Conservation (phyloP, 1,140 invertebrate genomes). For the Caenorhabditis briggsae region DNA sequence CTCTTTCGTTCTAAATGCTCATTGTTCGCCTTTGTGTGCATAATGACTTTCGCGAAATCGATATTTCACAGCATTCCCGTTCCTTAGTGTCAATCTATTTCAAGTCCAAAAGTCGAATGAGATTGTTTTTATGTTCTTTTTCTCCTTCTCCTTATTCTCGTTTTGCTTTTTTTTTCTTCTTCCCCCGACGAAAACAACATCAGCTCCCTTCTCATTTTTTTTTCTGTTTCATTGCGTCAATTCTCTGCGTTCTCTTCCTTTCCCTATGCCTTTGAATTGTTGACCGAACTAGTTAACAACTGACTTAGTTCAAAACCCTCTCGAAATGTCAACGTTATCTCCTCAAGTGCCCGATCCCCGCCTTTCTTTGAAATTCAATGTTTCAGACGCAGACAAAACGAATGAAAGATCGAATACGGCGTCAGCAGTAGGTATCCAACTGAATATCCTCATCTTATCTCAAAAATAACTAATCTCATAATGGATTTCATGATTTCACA, state of each 20-base stretch:
- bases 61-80: constrained; percentile 35
- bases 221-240: constrained; percentile 36
- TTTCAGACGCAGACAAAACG: constrained; percentile 20
- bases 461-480: constrained; percentile 41
- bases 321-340: neutral
- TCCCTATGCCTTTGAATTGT: neutral
- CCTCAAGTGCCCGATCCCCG: constrained; percentile 15
- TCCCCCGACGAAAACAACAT: constrained; percentile 18
- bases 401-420: constrained; percentile 55
- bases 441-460: constrained; percentile 32
- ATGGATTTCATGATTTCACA: constrained; percentile 68
- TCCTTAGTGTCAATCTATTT: constrained; percentile 1
- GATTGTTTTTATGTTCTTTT: constrained; percentile 33
- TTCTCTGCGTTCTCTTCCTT: constrained; percentile 12
- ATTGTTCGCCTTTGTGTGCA: neutral
- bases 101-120: constrained; percentile 20
- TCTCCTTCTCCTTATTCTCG: neutral
- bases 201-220: neutral
- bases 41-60: constrained; percentile 38
- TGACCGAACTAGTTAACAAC: constrained; percentile 45
- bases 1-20: constrained; percentile 21
- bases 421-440: constrained; percentile 11
- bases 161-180: neutral
- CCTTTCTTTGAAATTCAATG: constrained; percentile 26
- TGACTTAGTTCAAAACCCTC: constrained; percentile 24